Percentiles rank a stretch among this genome's conserved stretches.
Conservation (phyloP, 2,113 vertebrate species). For the Puntigrus tetrazona region DNA sequence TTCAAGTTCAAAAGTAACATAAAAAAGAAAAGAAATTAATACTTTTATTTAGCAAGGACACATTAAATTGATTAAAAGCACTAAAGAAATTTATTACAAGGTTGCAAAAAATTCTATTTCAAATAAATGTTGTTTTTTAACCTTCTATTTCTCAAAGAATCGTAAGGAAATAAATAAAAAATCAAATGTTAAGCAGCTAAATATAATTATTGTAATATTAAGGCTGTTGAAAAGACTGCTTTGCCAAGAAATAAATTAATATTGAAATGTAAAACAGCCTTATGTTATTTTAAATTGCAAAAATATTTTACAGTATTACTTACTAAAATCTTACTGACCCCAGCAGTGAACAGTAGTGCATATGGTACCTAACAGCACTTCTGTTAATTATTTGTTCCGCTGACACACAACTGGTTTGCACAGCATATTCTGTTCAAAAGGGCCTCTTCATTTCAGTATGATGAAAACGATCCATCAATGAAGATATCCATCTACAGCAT, state of each 20-base stretch:
- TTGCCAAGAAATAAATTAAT: not conserved
- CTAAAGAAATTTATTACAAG: not conserved
- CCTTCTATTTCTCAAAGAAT: not conserved
- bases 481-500: slow-evolving; percentile 5
- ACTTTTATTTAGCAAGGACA: not conserved
- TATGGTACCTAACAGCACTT: not conserved
- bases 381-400: slow-evolving; percentile 18
- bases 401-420: not conserved
- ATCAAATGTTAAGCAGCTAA: not conserved
- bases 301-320: not conserved
- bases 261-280: not conserved
- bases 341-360: not conserved
- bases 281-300: not conserved
- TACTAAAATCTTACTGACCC: not conserved
- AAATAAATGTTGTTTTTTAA: not conserved
- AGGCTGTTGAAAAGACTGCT: not conserved
- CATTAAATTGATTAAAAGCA: not conserved
- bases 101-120: not conserved
- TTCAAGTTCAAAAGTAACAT: not conserved
- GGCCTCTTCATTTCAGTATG: not conserved
- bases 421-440: not conserved
- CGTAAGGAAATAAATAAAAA: no score
- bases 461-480: slow-evolving; percentile 1
- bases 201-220: no score
- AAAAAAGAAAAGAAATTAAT: not conserved